Percentiles rank a stretch among this genome's conserved stretches.
These are phyloP conservation scores for Drosophila quasianomalipes DNA, from an alignment of 2,888 invertebrate species.

Conservation along the genomic window DNA sequence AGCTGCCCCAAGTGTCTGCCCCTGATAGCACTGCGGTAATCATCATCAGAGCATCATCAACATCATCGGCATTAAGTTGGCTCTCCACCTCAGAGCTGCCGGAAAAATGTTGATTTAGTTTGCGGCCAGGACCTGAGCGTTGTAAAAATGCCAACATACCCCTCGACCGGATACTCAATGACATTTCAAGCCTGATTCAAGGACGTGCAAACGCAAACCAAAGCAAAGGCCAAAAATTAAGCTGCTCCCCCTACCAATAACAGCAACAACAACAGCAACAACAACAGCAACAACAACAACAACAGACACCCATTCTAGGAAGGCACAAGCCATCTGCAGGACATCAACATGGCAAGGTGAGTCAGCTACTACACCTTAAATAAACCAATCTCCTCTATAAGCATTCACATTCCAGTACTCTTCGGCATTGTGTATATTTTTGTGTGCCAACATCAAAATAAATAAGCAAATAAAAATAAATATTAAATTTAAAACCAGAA, in stretches of 20 bases:
- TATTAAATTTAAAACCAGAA: neutral
- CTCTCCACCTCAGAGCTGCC: neutral
- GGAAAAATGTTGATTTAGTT: conserved; percentile 65
- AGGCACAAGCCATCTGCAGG: conserved; percentile 30
- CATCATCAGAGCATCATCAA: conserved; percentile 48
- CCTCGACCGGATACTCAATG: conserved; percentile 49
- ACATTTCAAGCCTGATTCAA: conserved; percentile 61
- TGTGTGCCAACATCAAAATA: conserved; percentile 12
- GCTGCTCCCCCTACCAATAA: neutral
- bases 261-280: neutral
- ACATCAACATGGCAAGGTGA: conserved; percentile 59
- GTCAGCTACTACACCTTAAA: conserved; percentile 20
- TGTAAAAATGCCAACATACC: conserved; percentile 59
- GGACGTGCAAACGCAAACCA: conserved; percentile 29
- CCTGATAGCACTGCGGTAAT: conserved; percentile 58
- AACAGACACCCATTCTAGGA: neutral
- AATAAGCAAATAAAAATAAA: conserved; percentile 3
- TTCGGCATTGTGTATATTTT: conserved; percentile 6
- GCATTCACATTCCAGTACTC: neutral
- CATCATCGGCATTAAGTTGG: conserved; percentile 50
- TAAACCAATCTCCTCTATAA: neutral
- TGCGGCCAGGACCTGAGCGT: conserved; percentile 51
- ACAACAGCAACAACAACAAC: neutral
- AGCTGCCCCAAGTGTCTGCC: conserved; percentile 46
- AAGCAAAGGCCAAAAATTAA: conserved; percentile 48